Conservation (phyloP, 2,888 invertebrate genomes). For the Sphaeridia pumilis region DNA sequence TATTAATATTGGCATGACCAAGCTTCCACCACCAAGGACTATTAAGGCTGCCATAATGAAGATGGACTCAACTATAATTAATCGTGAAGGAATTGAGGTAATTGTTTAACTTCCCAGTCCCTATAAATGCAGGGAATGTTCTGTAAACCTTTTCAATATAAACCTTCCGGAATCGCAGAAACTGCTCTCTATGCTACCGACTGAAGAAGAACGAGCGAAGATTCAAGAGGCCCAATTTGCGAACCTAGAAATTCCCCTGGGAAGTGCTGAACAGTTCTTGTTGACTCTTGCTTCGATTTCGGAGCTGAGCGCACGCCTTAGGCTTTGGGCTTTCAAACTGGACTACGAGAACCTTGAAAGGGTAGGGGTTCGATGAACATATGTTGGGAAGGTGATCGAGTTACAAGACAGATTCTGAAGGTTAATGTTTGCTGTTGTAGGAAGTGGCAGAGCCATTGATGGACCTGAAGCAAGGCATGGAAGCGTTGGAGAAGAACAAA, state of each 20-base stretch:
- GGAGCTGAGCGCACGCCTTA: conserved; percentile 81
- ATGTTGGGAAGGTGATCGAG: neutral
- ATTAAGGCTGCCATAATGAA: conserved; percentile 98
- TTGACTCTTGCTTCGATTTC: conserved; percentile 89
- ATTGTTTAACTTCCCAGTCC: no score
- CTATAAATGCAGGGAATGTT: no score
- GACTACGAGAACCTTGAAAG: conserved; percentile 94
- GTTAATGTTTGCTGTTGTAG: conserved; percentile 43
- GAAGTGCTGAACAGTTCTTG: conserved; percentile 97
- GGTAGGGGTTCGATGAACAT: conserved; percentile 43
- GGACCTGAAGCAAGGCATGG: conserved; percentile 96
- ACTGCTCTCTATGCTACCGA: conserved; percentile 90
- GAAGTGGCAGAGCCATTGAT: conserved; percentile 97
- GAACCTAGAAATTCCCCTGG: conserved; percentile 78
- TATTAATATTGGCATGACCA: conserved; percentile 98
- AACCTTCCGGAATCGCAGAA: conserved; percentile 48
- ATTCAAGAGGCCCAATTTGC: conserved; percentile 91
- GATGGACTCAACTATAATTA: conserved; percentile 98
- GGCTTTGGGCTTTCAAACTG: conserved; percentile 96
- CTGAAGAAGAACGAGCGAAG: conserved; percentile 89
- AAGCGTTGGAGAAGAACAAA: conserved; percentile 75
- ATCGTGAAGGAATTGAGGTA: conserved; percentile 90
- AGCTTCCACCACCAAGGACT: conserved; percentile 89
- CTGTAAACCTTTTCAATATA: conserved; percentile 6
- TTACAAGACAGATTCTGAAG: neutral